Evolutionary conservation across 2,797 vertebrate species (phyloP).

Genomic region (Poeciliopsis gracilis): DNA sequence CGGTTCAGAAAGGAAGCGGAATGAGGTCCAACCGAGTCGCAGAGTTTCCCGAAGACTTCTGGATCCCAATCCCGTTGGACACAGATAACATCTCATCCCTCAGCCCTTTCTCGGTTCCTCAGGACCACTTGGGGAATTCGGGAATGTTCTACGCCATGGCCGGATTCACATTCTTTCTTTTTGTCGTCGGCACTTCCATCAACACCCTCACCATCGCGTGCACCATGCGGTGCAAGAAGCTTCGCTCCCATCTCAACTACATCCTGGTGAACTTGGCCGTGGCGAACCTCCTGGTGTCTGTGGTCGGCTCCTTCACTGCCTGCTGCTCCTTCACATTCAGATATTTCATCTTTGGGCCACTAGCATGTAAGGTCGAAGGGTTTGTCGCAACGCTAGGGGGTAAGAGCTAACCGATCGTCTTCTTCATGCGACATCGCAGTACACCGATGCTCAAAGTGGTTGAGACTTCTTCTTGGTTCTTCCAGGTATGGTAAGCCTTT

Average conservation of each 20-base stretch:
- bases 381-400: conserved; percentile 79
- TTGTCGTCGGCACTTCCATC: conserved; percentile 67
- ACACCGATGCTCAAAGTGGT: neutral
- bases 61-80: conserved; percentile 75
- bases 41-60: conserved; percentile 81
- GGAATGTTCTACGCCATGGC: conserved; percentile 72
- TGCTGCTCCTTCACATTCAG: conserved; percentile 70
- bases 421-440: neutral
- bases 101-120: conserved; percentile 80
- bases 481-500: conserved; percentile 81
- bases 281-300: conserved; percentile 79
- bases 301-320: conserved; percentile 76
- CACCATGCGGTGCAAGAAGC: conserved; percentile 81
- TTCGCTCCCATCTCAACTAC: conserved; percentile 82
- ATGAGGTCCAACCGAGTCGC: conserved; percentile 40
- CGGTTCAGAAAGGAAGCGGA: conserved; percentile 12
- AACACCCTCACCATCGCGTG: conserved; percentile 77
- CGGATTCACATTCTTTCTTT: conserved; percentile 71
- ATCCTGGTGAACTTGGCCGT: conserved; percentile 84
- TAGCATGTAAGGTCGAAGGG: conserved; percentile 80
- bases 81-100: conserved; percentile 74
- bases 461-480: conserved; percentile 11
- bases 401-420: conserved; percentile 39
- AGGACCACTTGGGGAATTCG: conserved; percentile 74
- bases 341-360: conserved; percentile 78